Base-by-base conservation (phyloP, 2,113 vertebrate species). In the Bettongia penicillata region DNA sequence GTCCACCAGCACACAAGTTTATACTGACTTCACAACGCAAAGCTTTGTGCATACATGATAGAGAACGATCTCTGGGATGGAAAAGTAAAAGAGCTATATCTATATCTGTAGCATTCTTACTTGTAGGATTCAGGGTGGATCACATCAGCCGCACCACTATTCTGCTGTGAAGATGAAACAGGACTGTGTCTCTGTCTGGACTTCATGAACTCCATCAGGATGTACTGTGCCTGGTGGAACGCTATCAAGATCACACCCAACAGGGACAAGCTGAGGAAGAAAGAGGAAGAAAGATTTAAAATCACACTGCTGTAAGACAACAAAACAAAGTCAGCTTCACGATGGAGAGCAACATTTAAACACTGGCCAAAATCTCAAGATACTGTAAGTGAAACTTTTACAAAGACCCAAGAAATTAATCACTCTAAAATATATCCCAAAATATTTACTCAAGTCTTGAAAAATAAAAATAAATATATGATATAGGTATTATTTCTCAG, bases 181-280 rank as follows among this genome's bases (percentile, higher is more conserved):
- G 99, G 98, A 94, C 98, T 99, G 97, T 98, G 99, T 90, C 99
- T 99, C 95, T 99, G 98, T 94, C 98, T 98, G 61, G 99, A 98
- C 84, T 99, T 98, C 97, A 99, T 98, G 96, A 99, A 99, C 96
- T 99, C 99, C 92, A 96, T 98, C 14, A 99, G 98, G 97, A 99
- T 99, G 97, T 99, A 99, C 96, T 99, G 99, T 24, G 99, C 99
- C 98, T 99, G 99, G 95, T 99, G 99, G 98, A 99, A 99, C 92
- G 99, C 99, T 99, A 99, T 99, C 96, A 99, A 97, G 98, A 99
- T 99, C 91, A 99, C 99, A 48, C 99, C 99, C 0, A 99, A 98
- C 91, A 99, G 98, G n/a, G 99, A 99, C 97, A 99, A 99, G 97
- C 99, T 99, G 98, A 48, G 96, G 97, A 95, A 97, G 91, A 96